Base-by-base conservation (phyloP, 2,113 vertebrate species). In the Chaetorhynchus papuensis region DNA sequence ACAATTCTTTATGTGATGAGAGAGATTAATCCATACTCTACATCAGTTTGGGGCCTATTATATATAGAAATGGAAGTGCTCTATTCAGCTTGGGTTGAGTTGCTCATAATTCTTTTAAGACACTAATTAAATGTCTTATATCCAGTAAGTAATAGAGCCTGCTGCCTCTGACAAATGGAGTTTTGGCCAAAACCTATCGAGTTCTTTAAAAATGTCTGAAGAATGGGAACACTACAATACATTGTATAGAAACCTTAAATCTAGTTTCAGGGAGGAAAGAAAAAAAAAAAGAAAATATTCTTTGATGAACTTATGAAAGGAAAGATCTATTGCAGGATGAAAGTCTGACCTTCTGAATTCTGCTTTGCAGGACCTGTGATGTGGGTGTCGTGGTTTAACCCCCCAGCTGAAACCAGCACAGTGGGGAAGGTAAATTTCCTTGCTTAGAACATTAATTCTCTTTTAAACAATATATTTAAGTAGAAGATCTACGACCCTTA, bases 121-220 rank as follows among this genome's bases (percentile, higher is more conserved):
- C 80, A 77, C 83, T 94, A 85, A 94, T 96, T 97, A 95, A 96
- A 96, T 96, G 77, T 94, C 95, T 93, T 91, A 37, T 92, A 96
- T 81, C 66, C 53, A 91, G 60, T 37, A 84, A 93, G 85, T 90
- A 95, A 95, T 91, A 92, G 76, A 94, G 45, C 70, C 79, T 89
- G 71, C 92, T 92, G 63, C 71, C 49, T 93, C 74, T 96, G 86
- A 92, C 83, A 95, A 96, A 96, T 87, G 69, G 77, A 93, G 39
- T 47, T 95, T 90, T 82, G 74, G 77, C 57, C 92, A 96, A 96
- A 95, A 61, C 30, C 81, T 78, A 79, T 92, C 3, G 10, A 85
- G n/a, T 91, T 65, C 85, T 96, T 92, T 82, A 71, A 90, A 96
- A 80, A 81, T 71, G 7, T 87, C 84, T 89, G 23, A 94, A 96